A percentile compares a stretch with the other conserved stretches of the same genome.
Evolutionary conservation across 2,797 vertebrate species (phyloP).

Genomic region (Sebastiscus albofasciatus): DNA sequence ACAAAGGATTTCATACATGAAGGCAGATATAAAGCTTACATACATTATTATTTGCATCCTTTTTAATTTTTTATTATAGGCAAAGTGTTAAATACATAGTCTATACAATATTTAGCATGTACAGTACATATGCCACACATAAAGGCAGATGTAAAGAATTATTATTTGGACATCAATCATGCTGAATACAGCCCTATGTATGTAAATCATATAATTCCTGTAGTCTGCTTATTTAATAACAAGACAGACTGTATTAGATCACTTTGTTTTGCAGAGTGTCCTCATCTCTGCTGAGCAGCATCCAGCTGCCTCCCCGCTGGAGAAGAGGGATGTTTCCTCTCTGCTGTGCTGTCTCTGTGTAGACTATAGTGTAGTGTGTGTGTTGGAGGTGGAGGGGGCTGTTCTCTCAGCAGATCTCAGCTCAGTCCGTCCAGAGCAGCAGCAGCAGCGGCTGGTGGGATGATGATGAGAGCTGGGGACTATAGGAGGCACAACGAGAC

Average conservation of each 20-base stretch:
- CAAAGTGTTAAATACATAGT: neutral
- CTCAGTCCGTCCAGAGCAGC: constrained; percentile 71
- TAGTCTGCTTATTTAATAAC: neutral
- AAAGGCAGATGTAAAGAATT: too few species aligned
- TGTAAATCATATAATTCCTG: neutral
- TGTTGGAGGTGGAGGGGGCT: constrained; percentile 30
- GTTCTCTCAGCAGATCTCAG: constrained; percentile 65
- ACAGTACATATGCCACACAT: too few species aligned
- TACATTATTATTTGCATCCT: too few species aligned
- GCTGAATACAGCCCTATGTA: neutral
- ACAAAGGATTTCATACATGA: too few species aligned
- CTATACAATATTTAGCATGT: too few species aligned
- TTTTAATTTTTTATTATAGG: too few species aligned
- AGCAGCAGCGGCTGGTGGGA: constrained; percentile 18
- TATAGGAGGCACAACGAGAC: constrained; percentile 40
- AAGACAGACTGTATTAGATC: neutral
- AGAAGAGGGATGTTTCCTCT: constrained; percentile 56
- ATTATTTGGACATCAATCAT: neutral
- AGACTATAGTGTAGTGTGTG: too few species aligned
- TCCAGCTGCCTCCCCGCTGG: constrained; percentile 63
- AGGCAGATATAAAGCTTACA: too few species aligned
- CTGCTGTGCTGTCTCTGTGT: constrained; percentile 9
- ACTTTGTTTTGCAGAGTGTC: constrained; percentile 23
- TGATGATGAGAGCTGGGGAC: constrained; percentile 61
- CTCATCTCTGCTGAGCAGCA: constrained; percentile 48